Base-by-base conservation (phyloP, 2,113 vertebrate species). In the Haliaeetus leucogaster region DNA sequence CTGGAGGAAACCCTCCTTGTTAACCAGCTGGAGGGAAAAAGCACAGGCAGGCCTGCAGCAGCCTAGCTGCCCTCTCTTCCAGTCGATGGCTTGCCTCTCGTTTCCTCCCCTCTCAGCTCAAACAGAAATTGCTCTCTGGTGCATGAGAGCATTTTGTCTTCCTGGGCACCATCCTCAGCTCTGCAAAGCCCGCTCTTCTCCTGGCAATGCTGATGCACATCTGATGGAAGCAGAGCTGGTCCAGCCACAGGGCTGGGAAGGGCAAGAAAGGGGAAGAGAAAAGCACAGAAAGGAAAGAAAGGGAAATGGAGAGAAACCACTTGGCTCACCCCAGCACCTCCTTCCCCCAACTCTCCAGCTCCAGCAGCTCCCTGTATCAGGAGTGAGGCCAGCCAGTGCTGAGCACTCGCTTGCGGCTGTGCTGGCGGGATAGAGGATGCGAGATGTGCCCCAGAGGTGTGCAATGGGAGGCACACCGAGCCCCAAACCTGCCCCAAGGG, bases 121-220 rank as follows among this genome's bases (percentile, higher is more conserved):
- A n/a, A n/a, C 25, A 47, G 59, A 67, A 78, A 78, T 50, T 45
- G 20, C 32, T 50, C 27, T 61, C 34, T 25, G 36, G 16, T 26
- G 27, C 18, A 20, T 16, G 30, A 48, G n/a, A 68, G 47, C 13
- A 6, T 61, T 90, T 87, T 34, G 8, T 70, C 59, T 30, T 36
- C 27, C 15, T 0, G 0, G 21, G 19, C 10, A 34, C 29, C 50
- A 7, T 34, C 8, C 6, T 0, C 2, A 8, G 27, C 68, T 48
- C 68, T 63, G 43, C 32, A 88, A 68, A 85, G 8, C 48, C 32
- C 17, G 0, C 18, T 20, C n/a, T 90, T 15, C 67, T 62, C 50
- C 65, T 45, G 38, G 34, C 8, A 7, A 32, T 0, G 1, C 40
- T n/a, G 77, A n/a, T 42, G 63, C 26, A 53, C 27, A 10, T 5